These are phyloP conservation scores for Idaea dimidiata DNA, from an alignment of 2,888 invertebrate genomes.

Conservation along the genomic window DNA sequence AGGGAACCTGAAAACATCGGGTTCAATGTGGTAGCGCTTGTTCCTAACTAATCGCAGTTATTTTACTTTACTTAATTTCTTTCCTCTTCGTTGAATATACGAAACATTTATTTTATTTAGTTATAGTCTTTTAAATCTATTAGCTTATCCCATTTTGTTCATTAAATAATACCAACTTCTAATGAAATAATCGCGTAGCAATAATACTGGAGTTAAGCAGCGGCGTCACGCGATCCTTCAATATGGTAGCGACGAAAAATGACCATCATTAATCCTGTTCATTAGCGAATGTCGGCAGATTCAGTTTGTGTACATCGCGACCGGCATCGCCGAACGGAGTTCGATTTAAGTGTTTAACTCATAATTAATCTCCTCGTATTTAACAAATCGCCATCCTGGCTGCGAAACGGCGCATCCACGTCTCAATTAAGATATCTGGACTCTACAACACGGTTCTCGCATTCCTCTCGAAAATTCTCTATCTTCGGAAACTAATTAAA, in stretches of 20 bases:
- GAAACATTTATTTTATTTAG: conserved; percentile 4
- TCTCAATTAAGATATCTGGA: conserved; percentile 76
- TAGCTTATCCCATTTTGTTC: conserved; percentile 21
- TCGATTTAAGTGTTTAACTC: conserved; percentile 61
- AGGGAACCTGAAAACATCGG: conserved; percentile 92
- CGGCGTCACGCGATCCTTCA: conserved; percentile 56
- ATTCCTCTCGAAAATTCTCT: conserved; percentile 77
- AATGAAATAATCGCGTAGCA: conserved; percentile 47
- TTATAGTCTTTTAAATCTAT: conserved; percentile 15
- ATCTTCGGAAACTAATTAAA: conserved; percentile 81
- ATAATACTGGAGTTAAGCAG: conserved; percentile 38
- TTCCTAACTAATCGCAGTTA: conserved; percentile 49
- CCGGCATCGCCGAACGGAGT: conserved; percentile 38
- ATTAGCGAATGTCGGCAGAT: conserved; percentile 54
- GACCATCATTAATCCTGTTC: conserved; percentile 60
- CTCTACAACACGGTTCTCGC: conserved; percentile 67
- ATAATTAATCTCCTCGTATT: conserved; percentile 65
- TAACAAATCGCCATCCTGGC: conserved; percentile 65
- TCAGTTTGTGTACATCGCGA: conserved; percentile 41
- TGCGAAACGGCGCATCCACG: conserved; percentile 56
- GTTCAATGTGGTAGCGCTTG: conserved; percentile 92
- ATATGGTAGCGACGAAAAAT: conserved; percentile 56
- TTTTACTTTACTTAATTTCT: conserved; percentile 18
- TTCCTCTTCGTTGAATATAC: conserved; percentile 9
- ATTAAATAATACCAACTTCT: conserved; percentile 29